Conservation (phyloP, 2,797 vertebrate genomes). For the Merluccius polli region DNA sequence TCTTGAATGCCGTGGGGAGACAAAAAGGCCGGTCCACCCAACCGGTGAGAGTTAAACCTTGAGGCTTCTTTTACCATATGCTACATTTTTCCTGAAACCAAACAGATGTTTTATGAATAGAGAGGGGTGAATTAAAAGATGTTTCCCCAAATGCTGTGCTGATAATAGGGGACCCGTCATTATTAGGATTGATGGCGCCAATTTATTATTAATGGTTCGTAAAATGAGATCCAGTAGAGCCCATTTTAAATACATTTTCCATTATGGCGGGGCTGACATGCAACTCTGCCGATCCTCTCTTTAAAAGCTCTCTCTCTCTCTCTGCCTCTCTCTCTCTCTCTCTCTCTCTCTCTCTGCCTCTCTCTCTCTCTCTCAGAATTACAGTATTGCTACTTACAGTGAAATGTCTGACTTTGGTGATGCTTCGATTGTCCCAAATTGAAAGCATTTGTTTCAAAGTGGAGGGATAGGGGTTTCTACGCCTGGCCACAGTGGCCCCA, state of each 20-base stretch:
- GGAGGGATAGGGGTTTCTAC: constrained; percentile 28
- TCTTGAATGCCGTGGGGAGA: constrained; percentile 32
- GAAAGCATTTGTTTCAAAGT: constrained; percentile 69
- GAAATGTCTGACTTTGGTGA: constrained; percentile 64
- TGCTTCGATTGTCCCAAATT: constrained; percentile 67
- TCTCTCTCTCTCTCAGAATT: constrained; percentile 43
- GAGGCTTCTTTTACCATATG: constrained; percentile 34
- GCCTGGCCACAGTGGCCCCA: constrained; percentile 35
- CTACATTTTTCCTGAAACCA: constrained; percentile 44
- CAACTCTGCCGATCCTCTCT: constrained; percentile 63
- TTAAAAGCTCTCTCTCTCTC: constrained; percentile 50
- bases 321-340: constrained; percentile 33
- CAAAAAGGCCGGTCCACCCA: constrained; percentile 32
- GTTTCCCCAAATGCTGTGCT: constrained; percentile 68
- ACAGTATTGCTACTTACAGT: constrained; percentile 37
- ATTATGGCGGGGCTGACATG: constrained; percentile 72
- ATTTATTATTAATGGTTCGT: constrained; percentile 85
- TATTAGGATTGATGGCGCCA: constrained; percentile 81
- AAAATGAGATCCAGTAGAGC: constrained; percentile 82
- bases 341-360: constrained; percentile 41
- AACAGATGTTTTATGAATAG: constrained; percentile 58
- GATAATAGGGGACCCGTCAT: constrained; percentile 72
- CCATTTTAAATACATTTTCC: constrained; percentile 82
- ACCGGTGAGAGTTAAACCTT: constrained; percentile 20
- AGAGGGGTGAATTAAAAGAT: constrained; percentile 59